Conservation (phyloP, 2,113 vertebrate genomes). For the Heteronetta atricapilla region DNA sequence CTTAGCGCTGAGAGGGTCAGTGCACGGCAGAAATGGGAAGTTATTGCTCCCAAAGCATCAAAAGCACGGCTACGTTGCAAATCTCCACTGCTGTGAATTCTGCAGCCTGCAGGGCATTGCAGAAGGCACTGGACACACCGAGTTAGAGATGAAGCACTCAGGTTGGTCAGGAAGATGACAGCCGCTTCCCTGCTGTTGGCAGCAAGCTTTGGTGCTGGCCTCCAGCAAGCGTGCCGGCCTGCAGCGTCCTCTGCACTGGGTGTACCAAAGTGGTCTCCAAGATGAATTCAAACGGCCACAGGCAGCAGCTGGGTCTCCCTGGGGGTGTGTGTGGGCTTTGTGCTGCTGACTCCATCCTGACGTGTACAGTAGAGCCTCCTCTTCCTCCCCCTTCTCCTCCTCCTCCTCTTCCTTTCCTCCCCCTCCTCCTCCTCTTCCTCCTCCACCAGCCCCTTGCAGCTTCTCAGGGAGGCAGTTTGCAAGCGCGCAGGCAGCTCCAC, state of each 20-base stretch:
- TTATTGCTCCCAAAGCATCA: neutral
- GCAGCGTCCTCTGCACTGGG: neutral
- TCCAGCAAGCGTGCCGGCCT: too few relatives aligned
- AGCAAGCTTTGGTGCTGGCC: neutral
- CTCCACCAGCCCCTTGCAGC: neutral
- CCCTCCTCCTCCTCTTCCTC: neutral
- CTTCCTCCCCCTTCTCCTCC: neutral
- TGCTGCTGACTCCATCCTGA: neutral
- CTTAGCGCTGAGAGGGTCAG: neutral
- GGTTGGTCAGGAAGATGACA: neutral
- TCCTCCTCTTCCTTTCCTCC: neutral
- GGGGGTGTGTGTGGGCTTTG: rapidly evolving
- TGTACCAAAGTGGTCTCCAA: neutral
- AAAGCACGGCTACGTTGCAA: neutral
- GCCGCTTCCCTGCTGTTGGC: neutral
- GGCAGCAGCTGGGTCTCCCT: neutral
- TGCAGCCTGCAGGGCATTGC: neutral
- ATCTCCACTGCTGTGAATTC: neutral
- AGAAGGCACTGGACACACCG: neutral
- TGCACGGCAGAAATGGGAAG: neutral
- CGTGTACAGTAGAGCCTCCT: neutral
- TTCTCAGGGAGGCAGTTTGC: neutral
- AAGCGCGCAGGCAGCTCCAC: neutral
- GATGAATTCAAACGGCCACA: neutral
- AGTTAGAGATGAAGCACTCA: constrained; percentile 18